A percentile compares a stretch with the other conserved stretches of the same genome.
phyloP scores from a whole-genome alignment of 2,888 invertebrate genomes.

The Mycogona germanica region DNA sequence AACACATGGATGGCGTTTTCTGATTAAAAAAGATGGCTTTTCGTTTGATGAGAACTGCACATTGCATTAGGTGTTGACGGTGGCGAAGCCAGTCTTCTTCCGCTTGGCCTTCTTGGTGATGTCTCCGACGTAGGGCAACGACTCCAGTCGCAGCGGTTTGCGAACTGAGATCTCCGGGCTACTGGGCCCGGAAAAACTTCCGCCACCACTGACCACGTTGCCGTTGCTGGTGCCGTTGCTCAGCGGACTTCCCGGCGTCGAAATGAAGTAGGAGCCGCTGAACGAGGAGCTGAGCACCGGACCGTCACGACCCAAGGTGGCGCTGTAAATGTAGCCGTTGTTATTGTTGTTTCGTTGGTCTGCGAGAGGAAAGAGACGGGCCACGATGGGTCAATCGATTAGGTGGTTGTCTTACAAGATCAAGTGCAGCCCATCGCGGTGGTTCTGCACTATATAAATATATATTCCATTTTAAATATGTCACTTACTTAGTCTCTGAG shows the following conservation, averaged over 20 bases:
- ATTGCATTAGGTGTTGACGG: no score
- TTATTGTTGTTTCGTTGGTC: background rate
- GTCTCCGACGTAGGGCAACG: constrained; percentile 33
- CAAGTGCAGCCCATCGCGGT: no score
- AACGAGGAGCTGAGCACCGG: background rate
- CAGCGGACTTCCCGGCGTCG: background rate
- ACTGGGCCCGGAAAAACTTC: constrained; percentile 21
- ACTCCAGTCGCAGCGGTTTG: constrained; percentile 38
- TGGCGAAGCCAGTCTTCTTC: constrained; percentile 16
- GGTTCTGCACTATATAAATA: background rate
- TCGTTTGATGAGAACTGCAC: no score
- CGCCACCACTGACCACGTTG: background rate
- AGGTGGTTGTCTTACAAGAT: background rate
- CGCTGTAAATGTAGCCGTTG: constrained; percentile 5
- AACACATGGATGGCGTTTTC: no score
- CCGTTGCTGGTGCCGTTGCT: background rate
- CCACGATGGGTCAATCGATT: background rate
- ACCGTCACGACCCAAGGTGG: constrained; percentile 1
- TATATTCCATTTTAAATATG: background rate
- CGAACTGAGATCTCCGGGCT: constrained; percentile 31
- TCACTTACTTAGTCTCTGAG: constrained; percentile 36
- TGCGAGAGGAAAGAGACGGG: background rate
- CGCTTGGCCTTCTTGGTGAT: constrained; percentile 20
- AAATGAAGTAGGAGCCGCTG: background rate
- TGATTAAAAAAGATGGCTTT: no score